phyloP scores from a whole-genome alignment of 2,797 vertebrate species.

The Cynopterus sphinx region DNA sequence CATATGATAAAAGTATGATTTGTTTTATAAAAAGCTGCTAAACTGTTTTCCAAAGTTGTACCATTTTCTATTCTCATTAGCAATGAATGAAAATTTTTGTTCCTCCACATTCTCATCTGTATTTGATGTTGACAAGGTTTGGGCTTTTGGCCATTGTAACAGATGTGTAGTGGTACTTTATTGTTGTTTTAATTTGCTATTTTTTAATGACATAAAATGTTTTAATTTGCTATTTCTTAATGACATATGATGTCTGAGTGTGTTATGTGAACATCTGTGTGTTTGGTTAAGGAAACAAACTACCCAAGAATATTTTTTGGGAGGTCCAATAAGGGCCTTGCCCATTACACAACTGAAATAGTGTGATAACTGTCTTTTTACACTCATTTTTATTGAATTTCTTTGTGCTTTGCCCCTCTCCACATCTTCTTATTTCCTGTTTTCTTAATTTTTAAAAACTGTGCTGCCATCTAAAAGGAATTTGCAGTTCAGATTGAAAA shows the following conservation, averaged over 20 bases:
- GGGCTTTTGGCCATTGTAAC: neutral
- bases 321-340: fast-evolving
- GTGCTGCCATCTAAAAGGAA: neutral
- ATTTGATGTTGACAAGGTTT: neutral
- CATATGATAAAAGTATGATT: neutral
- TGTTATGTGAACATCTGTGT: neutral
- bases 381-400: neutral
- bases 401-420: neutral
- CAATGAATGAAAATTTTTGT: neutral
- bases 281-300: neutral
- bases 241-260: fast-evolving
- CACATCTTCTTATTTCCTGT: neutral
- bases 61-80: neutral
- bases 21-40: neutral
- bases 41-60: neutral
- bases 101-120: too few relatives aligned
- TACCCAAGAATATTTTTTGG: neutral
- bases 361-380: neutral
- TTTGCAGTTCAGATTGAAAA: neutral
- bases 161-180: neutral
- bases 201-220: neutral
- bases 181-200: neutral
- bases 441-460: neutral
- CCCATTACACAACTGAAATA: neutral
- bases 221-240: neutral